A percentile compares a stretch with the other conserved stretches of the same genome.
phyloP scores from a whole-genome alignment of 2,797 vertebrate species.

The Hirundo rustica region DNA sequence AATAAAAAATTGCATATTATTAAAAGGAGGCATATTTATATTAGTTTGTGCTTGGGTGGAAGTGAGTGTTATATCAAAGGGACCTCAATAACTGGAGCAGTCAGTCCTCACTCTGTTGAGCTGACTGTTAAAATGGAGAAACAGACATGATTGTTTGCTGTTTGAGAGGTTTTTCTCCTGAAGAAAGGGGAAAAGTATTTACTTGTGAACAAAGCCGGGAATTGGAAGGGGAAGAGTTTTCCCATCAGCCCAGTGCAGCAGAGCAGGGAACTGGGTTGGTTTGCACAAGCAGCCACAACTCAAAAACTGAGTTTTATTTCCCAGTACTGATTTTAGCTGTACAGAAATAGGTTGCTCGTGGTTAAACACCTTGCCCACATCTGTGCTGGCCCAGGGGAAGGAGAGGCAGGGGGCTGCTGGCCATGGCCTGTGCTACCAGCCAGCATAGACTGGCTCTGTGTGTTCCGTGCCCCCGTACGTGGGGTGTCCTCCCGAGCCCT shows the following conservation, averaged over 20 bases:
- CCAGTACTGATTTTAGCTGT: not conserved
- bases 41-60: not conserved
- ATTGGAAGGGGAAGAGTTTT: not conserved
- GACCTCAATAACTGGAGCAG: not conserved
- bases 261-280: not conserved
- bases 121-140: not conserved
- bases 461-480: slow-evolving; percentile 81
- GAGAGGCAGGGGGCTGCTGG: not conserved
- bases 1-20: not conserved
- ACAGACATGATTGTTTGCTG: not conserved
- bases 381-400: no score
- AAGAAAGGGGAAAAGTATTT: not conserved
- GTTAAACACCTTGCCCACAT: not conserved
- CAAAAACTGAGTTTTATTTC: not conserved
- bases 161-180: no score
- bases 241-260: not conserved
- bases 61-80: not conserved
- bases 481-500: slow-evolving; percentile 65
- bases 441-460: slow-evolving; percentile 86
- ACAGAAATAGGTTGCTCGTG: not conserved
- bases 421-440: slow-evolving; percentile 77
- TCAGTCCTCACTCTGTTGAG: not conserved
- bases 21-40: not conserved
- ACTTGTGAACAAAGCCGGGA: not conserved
- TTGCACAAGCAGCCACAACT: not conserved